phyloP scores from a whole-genome alignment of 92 coral and sea anemone genomes.

The Actinernus sp. region DNA sequence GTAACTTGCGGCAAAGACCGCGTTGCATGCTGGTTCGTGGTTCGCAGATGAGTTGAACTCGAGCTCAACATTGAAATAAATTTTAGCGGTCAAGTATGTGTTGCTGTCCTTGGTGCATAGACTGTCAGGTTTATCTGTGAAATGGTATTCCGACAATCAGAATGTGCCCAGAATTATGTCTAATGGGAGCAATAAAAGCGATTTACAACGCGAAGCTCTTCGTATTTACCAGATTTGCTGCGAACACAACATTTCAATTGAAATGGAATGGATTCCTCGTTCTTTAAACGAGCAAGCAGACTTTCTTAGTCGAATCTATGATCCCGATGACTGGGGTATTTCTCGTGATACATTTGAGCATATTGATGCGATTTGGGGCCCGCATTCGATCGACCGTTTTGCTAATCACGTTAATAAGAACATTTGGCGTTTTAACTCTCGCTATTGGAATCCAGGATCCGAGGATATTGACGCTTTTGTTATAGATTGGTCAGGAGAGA shows the following conservation, averaged over 20 bases:
- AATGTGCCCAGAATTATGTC: slow-evolving; percentile 46
- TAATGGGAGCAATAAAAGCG: slow-evolving; percentile 25
- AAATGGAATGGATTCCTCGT: slow-evolving; percentile 66
- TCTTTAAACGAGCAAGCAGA: slow-evolving; percentile 55
- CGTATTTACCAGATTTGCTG: slow-evolving; percentile 33
- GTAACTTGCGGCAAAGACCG: slow-evolving; percentile 17
- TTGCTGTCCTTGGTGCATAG: slow-evolving; percentile 40
- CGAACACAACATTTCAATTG: slow-evolving; percentile 25
- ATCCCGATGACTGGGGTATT: slow-evolving; percentile 48
- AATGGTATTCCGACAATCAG: slow-evolving; percentile 68
- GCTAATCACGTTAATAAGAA: too few relatives aligned
- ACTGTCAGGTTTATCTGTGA: slow-evolving; percentile 53
- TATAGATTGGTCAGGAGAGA: too few relatives aligned
- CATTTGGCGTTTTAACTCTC: too few relatives aligned
- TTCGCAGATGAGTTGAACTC: slow-evolving; percentile 26
- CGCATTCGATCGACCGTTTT: slow-evolving; percentile 57
- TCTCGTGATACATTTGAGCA: slow-evolving; percentile 11
- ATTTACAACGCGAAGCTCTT: slow-evolving; percentile 28
- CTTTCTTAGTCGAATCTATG: slow-evolving; percentile 53
- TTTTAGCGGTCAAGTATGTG: slow-evolving; percentile 68
- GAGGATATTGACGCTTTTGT: too few relatives aligned
- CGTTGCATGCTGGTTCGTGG: slow-evolving; percentile 42
- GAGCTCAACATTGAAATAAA: slow-evolving; percentile 58
- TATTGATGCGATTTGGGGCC: slow-evolving; percentile 56
- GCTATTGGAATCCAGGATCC: too few relatives aligned